These are phyloP conservation scores for Papilio aristodemus DNA, from an alignment of 1,140 invertebrate genomes.

Conservation along the genomic window DNA sequence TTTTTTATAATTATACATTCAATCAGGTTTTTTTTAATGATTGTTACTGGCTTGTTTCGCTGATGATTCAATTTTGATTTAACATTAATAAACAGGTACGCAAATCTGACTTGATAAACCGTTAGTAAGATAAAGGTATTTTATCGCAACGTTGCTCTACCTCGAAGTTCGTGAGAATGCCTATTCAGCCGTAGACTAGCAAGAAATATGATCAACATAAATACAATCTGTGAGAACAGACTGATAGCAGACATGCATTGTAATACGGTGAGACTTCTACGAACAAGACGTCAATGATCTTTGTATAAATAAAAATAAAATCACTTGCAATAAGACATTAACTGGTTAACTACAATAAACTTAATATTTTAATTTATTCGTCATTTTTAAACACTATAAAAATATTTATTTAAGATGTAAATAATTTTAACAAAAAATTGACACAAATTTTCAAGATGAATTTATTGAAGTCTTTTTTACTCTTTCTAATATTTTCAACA, in stretches of 20 bases:
- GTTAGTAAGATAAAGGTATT: background rate
- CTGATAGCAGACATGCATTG: slow-evolving; percentile 3
- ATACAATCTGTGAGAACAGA: slow-evolving; percentile 11
- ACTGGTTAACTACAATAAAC: too few relatives aligned
- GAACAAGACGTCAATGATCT: background rate
- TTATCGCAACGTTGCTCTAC: background rate
- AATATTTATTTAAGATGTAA: too few relatives aligned
- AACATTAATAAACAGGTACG: background rate
- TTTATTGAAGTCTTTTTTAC: too few relatives aligned
- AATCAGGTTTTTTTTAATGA: too few relatives aligned
- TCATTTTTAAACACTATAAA: too few relatives aligned
- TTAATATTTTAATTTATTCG: too few relatives aligned
- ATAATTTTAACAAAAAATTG: too few relatives aligned
- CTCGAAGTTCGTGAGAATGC: slow-evolving; percentile 15
- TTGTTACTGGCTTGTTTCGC: too few relatives aligned
- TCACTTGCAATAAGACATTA: too few relatives aligned
- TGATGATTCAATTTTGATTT: background rate
- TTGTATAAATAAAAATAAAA: background rate
- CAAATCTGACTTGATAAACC: background rate
- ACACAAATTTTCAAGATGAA: too few relatives aligned
- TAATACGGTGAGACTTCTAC: background rate
- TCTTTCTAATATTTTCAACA: too few relatives aligned
- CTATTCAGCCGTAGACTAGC: slow-evolving; percentile 8
- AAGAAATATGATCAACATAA: slow-evolving; percentile 23
- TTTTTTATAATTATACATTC: background rate